Evolutionary conservation across 1,140 invertebrate species (phyloP), one percentile per base, ranked within the genome.

Genomic region (Lysiphlebus fabarum): DNA sequence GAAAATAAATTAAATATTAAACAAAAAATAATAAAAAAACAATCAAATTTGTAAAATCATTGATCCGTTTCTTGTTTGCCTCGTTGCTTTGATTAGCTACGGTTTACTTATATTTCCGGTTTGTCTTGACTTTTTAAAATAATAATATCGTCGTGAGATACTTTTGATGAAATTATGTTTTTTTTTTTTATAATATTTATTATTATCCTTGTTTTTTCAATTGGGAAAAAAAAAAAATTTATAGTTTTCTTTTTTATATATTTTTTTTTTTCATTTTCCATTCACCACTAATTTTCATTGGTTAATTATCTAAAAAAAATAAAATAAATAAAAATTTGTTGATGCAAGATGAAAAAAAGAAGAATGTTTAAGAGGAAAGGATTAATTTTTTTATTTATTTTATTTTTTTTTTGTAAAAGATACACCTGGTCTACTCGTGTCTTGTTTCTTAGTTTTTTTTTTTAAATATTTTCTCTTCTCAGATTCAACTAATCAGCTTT

Each of bases 91-190:
- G 36, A 51, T 51, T 51, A 51, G 38, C 38, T 34, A 51, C 36
- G 49, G 36, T 34, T 38, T 51, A 51, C 49, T 51, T 51, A 33
- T 51, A 51, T 51, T 51, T 51, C 49, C 49, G 49, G 49, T n/a
- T 0, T 12, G 43, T 45, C 43, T n/a, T 3, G 43, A 7, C 8
- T n/a, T 45, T n/a, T 45, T 38, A 36, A 6, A 37, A n/a, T 12
- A 36, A 51, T 2, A 4, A 6, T 2, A 26, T 4, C 17, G 4
- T 26, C 17, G 17, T 26, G 17, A 26, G 17, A 26, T 26, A 26
- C 17, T 26, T 26, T 26, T 4, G n/a, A 11, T 6, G 26, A 36
- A 49, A n/a, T 44, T 7, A 44, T 44, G 9, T 44, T 44, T 44
- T 44, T 44, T 44, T 14, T 44, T 44, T 44, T 44, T 44, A 8